phyloP scores from a whole-genome alignment of 37 sponge, comb jelly and placozoan genomes.

The Chondrilla cf. caribensis region DNA sequence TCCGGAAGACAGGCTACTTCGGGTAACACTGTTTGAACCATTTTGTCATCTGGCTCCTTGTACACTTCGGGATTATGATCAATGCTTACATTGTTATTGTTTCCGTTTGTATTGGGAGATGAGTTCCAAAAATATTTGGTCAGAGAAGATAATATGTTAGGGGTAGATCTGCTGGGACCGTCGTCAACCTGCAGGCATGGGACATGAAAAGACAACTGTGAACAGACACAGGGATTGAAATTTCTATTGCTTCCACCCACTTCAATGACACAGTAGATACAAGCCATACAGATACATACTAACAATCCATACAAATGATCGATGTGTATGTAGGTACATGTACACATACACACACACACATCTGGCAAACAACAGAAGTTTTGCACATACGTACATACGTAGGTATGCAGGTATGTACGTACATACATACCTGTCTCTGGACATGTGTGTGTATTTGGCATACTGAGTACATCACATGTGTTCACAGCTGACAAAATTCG shows the following conservation, averaged over 20 bases:
- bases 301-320: background rate
- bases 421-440: no score
- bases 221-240: no score
- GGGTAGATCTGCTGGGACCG: background rate
- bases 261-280: no score
- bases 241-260: no score
- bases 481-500: no score
- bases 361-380: background rate
- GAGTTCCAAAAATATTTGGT: background rate
- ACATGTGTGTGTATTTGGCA: no score
- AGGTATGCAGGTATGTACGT: background rate
- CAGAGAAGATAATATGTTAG: background rate
- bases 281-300: background rate
- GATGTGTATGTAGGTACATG: no score
- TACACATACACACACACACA: no score
- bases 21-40: background rate
- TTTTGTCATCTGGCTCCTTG: background rate
- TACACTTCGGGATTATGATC: background rate
- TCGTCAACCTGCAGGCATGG: background rate
- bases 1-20: slow-evolving; percentile 17
- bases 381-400: background rate
- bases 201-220: no score
- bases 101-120: background rate
- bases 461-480: no score
- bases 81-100: background rate